Base-by-base conservation (phyloP, 2,888 invertebrate species). In the Dynastes maya region DNA sequence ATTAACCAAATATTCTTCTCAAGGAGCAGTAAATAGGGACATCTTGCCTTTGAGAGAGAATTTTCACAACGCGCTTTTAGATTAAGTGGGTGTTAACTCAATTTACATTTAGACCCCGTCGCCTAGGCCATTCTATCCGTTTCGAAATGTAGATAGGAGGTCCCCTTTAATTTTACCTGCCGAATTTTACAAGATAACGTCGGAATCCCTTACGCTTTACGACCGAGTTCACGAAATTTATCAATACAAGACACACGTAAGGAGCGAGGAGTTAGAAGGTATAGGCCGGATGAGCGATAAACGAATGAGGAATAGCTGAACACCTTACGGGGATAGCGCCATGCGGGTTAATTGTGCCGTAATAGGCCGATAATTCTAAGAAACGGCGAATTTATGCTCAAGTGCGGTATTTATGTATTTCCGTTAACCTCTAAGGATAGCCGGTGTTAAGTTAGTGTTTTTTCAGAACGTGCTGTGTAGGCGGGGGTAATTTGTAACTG, bases 81-180 rank as follows among this genome's bases (percentile, higher is more conserved):
- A 74, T 74, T 74, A 74, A 74, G 61, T 74, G 72, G 72, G 72
- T 74, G 72, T 74, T 61, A 74, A 74, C 72, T 74, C 72, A 74
- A 74, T 74, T 74, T 74, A 74, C 72, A 74, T 74, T 74, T 61
- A 61, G 45, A 74, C 11, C 61, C 72, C 58, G 45, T 27, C 72
- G 22, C 72, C 72, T 74, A 74, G 72, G 27, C 72, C 61, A 61
- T 74, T 63, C 61, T 74, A 74, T 74, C 45, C 61, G 45, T 27
- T 63, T 49, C 49, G 72, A 61, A 74, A 74, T 49, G 72, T 61
- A 74, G 72, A 74, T 74, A 74, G 72, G 45, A 27, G 27, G 45
- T 27, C 61, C 63, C 72, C 63, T 74, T 74, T 74, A 74, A 74
- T 74, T 74, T 61, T 74, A 74, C 72, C 72, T 74, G 72, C 72